Conservation (phyloP, 2,797 vertebrate genomes). For the Xiphophorus birchmanni region DNA sequence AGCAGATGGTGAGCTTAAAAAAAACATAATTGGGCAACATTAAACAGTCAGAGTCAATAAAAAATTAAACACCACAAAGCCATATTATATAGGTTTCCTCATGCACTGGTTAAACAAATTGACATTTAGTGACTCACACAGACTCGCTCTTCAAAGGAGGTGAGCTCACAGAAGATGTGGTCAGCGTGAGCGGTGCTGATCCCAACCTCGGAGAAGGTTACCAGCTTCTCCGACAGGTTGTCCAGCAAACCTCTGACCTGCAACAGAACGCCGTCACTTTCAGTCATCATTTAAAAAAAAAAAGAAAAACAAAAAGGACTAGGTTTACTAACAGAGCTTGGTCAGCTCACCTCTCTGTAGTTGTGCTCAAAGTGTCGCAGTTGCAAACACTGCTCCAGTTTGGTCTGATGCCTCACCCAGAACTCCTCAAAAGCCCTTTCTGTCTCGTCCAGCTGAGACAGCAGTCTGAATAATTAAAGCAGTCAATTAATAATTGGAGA, state of each 20-base stretch:
- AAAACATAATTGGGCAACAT: not conserved
- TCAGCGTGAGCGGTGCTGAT: constrained; percentile 90
- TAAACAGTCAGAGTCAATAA: not conserved
- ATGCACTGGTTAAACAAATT: not conserved
- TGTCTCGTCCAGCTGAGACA: constrained; percentile 91
- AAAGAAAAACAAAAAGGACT: not conserved
- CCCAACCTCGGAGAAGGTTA: constrained; percentile 87
- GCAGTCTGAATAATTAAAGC: constrained; percentile 83
- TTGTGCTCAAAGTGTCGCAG: constrained; percentile 93
- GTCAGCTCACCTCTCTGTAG: constrained; percentile 90
- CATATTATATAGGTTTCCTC: not conserved
- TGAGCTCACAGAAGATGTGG: constrained; percentile 90
- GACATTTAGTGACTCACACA: constrained; percentile 78
- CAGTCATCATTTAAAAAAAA: not conserved
- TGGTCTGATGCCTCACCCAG: constrained; percentile 93
- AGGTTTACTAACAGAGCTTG: not conserved
- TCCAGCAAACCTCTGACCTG: constrained; percentile 89
- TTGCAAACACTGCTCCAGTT: constrained; percentile 92
- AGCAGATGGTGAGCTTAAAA: not conserved
- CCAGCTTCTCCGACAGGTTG: constrained; percentile 84
- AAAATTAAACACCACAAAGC: not conserved
- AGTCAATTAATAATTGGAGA: not conserved
- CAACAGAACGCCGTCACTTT: constrained; percentile 43
- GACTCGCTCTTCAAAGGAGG: constrained; percentile 87
- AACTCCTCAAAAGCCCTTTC: constrained; percentile 94